Evolutionary conservation across 1,140 invertebrate genomes (phyloP).

Genomic region (Drosophila serrata): DNA sequence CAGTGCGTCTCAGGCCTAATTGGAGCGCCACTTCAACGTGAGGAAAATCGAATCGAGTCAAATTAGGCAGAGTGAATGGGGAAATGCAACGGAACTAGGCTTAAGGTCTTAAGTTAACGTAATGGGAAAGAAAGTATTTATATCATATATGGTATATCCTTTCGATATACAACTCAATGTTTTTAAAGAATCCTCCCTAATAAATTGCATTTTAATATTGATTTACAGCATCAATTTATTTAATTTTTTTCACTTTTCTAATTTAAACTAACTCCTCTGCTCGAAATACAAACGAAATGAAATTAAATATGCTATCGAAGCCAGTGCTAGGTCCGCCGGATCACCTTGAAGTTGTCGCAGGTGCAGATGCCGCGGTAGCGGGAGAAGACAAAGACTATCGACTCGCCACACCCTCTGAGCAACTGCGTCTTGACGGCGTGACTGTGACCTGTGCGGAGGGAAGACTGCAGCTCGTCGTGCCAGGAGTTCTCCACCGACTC

Average conservation of each 20-base stretch:
- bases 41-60: conserved; percentile 25
- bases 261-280: neutral
- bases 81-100: neutral
- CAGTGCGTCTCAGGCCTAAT: conserved; percentile 39
- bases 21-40: conserved; percentile 34
- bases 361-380: conserved; percentile 62
- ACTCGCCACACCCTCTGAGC: conserved; percentile 41
- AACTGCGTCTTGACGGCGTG: conserved; percentile 45
- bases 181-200: neutral
- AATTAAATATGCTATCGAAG: neutral
- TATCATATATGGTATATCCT: too few relatives aligned
- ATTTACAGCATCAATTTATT: neutral
- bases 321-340: conserved; percentile 32
- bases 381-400: conserved; percentile 70
- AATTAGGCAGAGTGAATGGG: conserved; percentile 18
- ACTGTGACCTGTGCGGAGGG: conserved; percentile 36
- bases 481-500: conserved; percentile 54
- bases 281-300: neutral
- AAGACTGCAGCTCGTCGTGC: conserved; percentile 64
- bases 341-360: conserved; percentile 61
- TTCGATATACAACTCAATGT: too few relatives aligned
- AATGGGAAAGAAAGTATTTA: too few relatives aligned
- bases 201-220: neutral
- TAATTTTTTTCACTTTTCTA: neutral
- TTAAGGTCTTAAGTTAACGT: neutral